Conservation (phyloP, 2,797 vertebrate genomes). For the Dermochelys coriacea region DNA sequence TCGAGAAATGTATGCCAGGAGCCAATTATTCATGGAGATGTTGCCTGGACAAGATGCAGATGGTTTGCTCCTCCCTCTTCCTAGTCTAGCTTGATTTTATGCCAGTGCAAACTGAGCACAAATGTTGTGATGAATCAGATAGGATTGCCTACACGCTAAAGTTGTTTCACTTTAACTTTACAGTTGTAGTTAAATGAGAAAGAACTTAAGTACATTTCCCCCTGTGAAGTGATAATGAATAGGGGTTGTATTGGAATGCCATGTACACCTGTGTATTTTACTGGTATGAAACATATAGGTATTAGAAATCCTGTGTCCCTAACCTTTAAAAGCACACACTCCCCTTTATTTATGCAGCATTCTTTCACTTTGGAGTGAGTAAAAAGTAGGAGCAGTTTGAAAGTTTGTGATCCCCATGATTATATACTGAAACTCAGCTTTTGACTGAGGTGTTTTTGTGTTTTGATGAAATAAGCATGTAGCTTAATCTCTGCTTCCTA, state of each 20-base stretch:
- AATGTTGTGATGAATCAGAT: background rate
- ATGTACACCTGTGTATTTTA: background rate
- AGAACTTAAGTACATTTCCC: constrained; percentile 23
- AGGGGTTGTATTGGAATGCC: background rate
- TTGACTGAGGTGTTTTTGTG: background rate
- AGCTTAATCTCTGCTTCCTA: constrained; percentile 4
- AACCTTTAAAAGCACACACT: background rate
- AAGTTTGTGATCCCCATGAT: background rate
- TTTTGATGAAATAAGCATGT: background rate
- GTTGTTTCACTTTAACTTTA: background rate
- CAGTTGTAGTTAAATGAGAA: background rate
- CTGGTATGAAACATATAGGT: background rate
- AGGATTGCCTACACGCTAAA: background rate
- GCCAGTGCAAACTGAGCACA: background rate
- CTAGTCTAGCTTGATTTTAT: background rate
- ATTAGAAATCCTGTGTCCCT: background rate
- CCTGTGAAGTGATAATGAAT: background rate
- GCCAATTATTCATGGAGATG: background rate
- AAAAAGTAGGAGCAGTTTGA: background rate
- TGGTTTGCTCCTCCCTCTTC: background rate
- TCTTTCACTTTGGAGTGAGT: background rate
- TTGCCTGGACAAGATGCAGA: background rate
- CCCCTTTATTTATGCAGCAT: background rate
- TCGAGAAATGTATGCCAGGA: background rate
- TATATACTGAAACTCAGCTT: background rate